Evolutionary conservation across 1,140 invertebrate genomes (phyloP), one percentile per base, ranked within the genome.

Genomic region (Batillaria attramentaria): DNA sequence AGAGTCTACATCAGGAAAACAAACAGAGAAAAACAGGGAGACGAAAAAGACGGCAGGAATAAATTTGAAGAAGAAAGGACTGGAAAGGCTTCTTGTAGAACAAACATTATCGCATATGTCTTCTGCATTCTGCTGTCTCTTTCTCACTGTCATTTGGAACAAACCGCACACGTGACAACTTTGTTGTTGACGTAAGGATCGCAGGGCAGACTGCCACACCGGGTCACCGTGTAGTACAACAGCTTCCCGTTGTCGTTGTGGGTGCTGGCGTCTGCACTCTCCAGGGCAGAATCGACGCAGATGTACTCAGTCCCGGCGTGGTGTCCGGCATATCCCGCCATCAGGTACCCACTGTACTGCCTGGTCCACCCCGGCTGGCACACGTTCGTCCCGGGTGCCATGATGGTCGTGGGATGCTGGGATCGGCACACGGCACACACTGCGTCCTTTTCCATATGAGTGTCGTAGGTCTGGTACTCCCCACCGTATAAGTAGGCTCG

Each of bases 341-440:
- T 72, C 10, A 87, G 77, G 77, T 79, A 77, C 8, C 84, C 84
- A 4, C 66, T 24, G 72, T 86, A 86, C 66, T 85, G 73, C 33
- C 65, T 37, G 6, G 28, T 70, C 85, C 85, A 87, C 2, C 80
- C 84, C n/a, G 66, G 20, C 18, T 81, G 80, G 72, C 85, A 87
- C 2, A 50, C 39, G 33, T 81, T 79, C 54, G 80, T 76, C 3
- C 78, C 85, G 1, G 85, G 86, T 42, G 86, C 78, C 83, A 86
- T 87, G 10, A 84, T 43, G 39, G 46, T 76, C 13, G 46, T 39
- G 43, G 31, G n/a, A 50, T 20, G n/a, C 31, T 4, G 54, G 20
- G 35, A 50, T 5, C 46, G 31, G 37, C 72, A 73, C 8, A 73
- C 72, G 33, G 72, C 33, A 24, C 72, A 73, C 50, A 57, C 50